Conservation (phyloP, 2,888 invertebrate genomes). For the Gasteruption jaculator region DNA sequence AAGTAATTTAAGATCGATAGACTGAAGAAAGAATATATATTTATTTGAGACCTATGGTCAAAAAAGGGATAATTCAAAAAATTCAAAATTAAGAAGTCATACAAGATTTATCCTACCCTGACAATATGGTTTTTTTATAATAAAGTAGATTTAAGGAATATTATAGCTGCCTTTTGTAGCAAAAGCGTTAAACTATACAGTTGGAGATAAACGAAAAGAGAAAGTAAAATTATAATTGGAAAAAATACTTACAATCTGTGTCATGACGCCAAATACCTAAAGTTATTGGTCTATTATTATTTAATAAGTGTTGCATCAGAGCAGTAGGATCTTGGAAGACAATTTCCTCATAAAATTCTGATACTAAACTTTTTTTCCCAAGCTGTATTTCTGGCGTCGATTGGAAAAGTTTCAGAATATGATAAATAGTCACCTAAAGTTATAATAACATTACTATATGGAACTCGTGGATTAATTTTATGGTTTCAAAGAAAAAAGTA, state of each 20-base stretch:
- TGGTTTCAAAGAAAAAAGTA: slow-evolving; percentile 6
- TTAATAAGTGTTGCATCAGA: slow-evolving; percentile 83
- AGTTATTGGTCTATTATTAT: slow-evolving; percentile 70
- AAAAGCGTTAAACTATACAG: slow-evolving; percentile 13
- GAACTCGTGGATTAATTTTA: background rate
- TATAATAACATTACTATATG: slow-evolving; percentile 7
- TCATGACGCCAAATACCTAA: slow-evolving; percentile 77
- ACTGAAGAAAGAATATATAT: too few relatives aligned
- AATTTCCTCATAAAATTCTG: slow-evolving; percentile 94
- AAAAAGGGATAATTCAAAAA: too few relatives aligned
- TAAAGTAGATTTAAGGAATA: slow-evolving; percentile 15
- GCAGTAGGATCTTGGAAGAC: slow-evolving; percentile 89
- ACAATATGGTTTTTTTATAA: too few relatives aligned
- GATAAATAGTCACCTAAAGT: slow-evolving; percentile 86
- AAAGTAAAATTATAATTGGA: background rate
- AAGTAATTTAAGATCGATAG: too few relatives aligned
- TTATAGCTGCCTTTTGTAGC: background rate
- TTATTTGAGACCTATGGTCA: too few relatives aligned
- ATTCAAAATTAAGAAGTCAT: too few relatives aligned
- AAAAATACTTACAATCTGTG: slow-evolving; percentile 71
- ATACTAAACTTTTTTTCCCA: slow-evolving; percentile 72
- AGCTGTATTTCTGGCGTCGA: slow-evolving; percentile 55
- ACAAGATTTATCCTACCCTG: too few relatives aligned
- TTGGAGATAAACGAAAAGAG: background rate
- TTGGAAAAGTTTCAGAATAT: slow-evolving; percentile 91